Base-by-base conservation (phyloP, 2,888 invertebrate species). In the Rhagium mordax region DNA sequence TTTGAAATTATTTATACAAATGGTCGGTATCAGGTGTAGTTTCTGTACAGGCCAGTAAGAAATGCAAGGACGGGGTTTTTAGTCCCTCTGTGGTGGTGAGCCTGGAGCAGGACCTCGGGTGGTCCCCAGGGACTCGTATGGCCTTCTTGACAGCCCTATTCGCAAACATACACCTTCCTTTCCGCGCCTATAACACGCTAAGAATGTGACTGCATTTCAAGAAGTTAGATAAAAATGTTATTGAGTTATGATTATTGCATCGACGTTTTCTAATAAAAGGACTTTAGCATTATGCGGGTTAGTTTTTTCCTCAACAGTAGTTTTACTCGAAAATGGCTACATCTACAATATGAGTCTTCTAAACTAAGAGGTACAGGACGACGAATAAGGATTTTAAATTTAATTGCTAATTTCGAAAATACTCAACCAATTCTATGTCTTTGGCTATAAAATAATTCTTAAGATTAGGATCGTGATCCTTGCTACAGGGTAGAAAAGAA, bases 131-230 rank as follows among this genome's bases (percentile, higher is more conserved):
- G 86, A 85, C 82, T 83, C 84, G 83, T 86, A 85, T 81, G 82
- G 82, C 81, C 84, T 83, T 82, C 86, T 83, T 85, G 86, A 85
- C 86, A 85, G 82, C 85, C 84, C 83, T 81, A 85, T 86, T 86
- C 84, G 85, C 85, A 85, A 85, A 86, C 85, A 85, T 83, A 82
- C 85, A 81, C 83, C 83, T 85, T 83, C 82, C 84, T 85, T 84
- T 85, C 83, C 79, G 78, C 84, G 82, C 82, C 80, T 81, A 72
- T 77, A 73, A 68, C 77, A 68, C 76, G 72, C 78, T 83, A 79
- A 83, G 83, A 84, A 84, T 84, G 85, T 84, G 84, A 85, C 79
- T 41, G 67, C 27, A 24, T 70, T 72, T 47, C 24, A 13, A 68
- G 64, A 16, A 21, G 7, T 49, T 47, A 18, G 59, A 66, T 59